phyloP scores from a whole-genome alignment of 2,113 vertebrate genomes.

The Ascaphus truei region DNA sequence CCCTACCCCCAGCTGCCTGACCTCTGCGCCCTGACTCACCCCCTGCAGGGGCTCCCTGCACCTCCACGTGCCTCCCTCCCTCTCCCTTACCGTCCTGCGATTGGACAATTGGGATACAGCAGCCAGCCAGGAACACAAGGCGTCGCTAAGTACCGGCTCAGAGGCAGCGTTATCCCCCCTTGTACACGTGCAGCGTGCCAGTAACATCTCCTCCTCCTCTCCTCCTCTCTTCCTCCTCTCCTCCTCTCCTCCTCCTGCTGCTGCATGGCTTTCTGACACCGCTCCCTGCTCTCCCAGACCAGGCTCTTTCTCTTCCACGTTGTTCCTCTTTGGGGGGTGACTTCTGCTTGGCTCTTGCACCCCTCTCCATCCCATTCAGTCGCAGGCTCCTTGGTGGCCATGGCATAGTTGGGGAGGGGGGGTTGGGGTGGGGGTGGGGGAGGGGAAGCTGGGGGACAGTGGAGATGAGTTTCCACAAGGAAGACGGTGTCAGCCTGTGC shows the following conservation, averaged over 20 bases:
- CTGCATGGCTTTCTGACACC: no score
- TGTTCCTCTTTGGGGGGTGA: neutral
- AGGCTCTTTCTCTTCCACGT: neutral
- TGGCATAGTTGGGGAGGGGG: neutral
- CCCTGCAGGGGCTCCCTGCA: neutral
- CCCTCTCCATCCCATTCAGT: neutral
- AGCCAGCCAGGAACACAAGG: neutral
- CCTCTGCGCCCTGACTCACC: neutral
- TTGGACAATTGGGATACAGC: no score
- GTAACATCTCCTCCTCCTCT: neutral
- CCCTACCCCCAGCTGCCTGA: no score
- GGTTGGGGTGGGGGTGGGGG: no score
- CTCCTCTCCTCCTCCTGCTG: neutral
- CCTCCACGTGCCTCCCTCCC: neutral
- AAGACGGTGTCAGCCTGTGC: constrained; percentile 86
- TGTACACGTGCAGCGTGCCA: no score
- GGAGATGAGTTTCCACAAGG: constrained; percentile 76
- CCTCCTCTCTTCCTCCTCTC: neutral
- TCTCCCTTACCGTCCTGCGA: neutral
- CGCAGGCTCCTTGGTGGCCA: neutral
- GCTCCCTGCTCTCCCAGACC: no score
- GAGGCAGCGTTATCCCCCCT: neutral
- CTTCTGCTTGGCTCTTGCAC: neutral
- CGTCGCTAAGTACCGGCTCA: neutral
- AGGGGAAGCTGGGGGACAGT: no score